Conservation (phyloP, 2,888 invertebrate species). For the Tipula vernalis region DNA sequence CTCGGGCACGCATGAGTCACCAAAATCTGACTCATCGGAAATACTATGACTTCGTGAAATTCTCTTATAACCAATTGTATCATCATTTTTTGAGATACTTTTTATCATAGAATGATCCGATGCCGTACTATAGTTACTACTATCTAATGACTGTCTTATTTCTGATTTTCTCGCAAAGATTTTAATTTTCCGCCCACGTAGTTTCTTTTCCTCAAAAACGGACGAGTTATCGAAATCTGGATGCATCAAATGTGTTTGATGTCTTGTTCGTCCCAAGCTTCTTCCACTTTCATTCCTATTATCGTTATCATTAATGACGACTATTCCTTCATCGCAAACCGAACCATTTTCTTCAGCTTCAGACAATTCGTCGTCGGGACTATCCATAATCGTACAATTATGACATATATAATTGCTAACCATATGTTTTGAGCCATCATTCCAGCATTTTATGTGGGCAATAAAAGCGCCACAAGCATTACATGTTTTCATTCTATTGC, state of each 20-base stretch:
- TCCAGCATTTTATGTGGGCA: slow-evolving; percentile 17
- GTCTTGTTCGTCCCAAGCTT: background rate
- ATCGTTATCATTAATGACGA: background rate
- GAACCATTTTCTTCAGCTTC: background rate
- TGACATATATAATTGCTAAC: background rate
- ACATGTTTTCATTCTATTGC: slow-evolving; percentile 18
- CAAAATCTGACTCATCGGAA: background rate
- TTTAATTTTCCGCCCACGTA: background rate
- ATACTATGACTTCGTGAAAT: too few relatives aligned
- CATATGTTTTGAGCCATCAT: background rate
- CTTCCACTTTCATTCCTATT: background rate
- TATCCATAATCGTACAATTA: background rate
- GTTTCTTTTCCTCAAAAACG: background rate
- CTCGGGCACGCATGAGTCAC: background rate
- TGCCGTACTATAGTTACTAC: background rate
- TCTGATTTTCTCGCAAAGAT: background rate
- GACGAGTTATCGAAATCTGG: background rate
- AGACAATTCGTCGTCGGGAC: background rate
- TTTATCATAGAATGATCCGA: background rate
- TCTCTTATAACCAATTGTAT: too few relatives aligned
- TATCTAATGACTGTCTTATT: background rate
- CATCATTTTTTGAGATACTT: background rate
- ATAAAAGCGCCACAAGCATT: slow-evolving; percentile 25
- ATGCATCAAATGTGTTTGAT: background rate
- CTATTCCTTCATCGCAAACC: background rate